Evolutionary conservation across 2,113 vertebrate species (phyloP).

Genomic region (Sorex fumeus): DNA sequence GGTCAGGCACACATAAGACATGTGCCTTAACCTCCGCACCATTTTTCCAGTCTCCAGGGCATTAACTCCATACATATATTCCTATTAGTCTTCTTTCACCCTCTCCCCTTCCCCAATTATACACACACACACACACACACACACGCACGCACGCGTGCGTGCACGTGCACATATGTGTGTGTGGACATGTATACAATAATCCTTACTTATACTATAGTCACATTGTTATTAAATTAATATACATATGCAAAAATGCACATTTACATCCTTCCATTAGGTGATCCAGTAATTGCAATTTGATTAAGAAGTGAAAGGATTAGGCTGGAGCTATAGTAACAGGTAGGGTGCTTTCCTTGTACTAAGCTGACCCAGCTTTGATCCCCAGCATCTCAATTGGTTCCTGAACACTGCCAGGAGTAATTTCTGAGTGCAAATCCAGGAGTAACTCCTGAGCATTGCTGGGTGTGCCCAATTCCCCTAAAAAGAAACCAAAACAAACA

Average conservation of each 20-base stretch:
- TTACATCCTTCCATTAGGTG: not conserved
- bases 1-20: too few relatives aligned
- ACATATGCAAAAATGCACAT: not conserved
- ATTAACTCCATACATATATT: not conserved
- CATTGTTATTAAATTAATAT: not conserved
- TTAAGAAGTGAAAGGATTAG: not conserved
- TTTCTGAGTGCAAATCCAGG: too few relatives aligned
- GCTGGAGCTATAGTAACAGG: too few relatives aligned
- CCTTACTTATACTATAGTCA: not conserved
- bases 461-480: too few relatives aligned
- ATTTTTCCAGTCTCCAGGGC: too few relatives aligned
- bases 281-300: not conserved
- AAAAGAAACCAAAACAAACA: too few relatives aligned
- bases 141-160: not conserved
- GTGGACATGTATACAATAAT: not conserved
- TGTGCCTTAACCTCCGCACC: too few relatives aligned
- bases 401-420: too few relatives aligned
- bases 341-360: too few relatives aligned
- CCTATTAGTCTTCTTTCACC: not conserved
- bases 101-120: not conserved
- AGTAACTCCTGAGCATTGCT: too few relatives aligned
- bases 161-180: not conserved
- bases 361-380: too few relatives aligned
- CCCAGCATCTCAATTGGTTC: too few relatives aligned
- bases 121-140: not conserved